phyloP scores from a whole-genome alignment of 2,888 invertebrate genomes.

The Agrenia bidenticulata region DNA sequence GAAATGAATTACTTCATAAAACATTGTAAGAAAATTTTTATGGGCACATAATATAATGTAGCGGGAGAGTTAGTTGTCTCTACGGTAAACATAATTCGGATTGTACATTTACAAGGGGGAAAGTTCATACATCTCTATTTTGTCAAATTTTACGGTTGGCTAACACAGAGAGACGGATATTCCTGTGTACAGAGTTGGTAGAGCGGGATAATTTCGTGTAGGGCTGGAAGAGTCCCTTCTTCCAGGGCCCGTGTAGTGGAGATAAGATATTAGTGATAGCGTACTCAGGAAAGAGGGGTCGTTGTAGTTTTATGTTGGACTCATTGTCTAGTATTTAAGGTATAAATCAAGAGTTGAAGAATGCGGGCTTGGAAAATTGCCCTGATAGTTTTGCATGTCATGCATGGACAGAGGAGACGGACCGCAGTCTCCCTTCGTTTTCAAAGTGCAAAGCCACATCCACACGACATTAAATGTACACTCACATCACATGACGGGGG shows the following conservation, averaged over 20 bases:
- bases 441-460: slow-evolving; percentile 2
- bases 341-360: not conserved
- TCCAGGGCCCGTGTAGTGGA: too few relatives aligned
- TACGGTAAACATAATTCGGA: slow-evolving; percentile 13
- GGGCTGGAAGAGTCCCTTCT: too few relatives aligned
- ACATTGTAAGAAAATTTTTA: slow-evolving; percentile 16
- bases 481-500: not conserved
- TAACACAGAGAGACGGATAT: slow-evolving; percentile 19
- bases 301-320: too few relatives aligned
- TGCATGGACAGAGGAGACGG: not conserved
- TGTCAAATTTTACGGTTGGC: slow-evolving; percentile 22
- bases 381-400: slow-evolving; percentile 4
- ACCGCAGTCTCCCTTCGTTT: not conserved
- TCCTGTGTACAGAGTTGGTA: not conserved
- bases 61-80: slow-evolving; percentile 1
- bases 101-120: slow-evolving; percentile 16
- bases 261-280: not conserved
- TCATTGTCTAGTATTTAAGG: slow-evolving; percentile 8
- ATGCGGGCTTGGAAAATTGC: slow-evolving; percentile 9
- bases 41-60: not conserved
- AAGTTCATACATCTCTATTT: slow-evolving; percentile 19
- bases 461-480: slow-evolving; percentile 7
- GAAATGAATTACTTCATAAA: slow-evolving; percentile 25
- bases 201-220: not conserved
- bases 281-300: slow-evolving; percentile 16